Percentiles rank a stretch among this genome's conserved stretches.
Conservation (phyloP, 2,113 vertebrate genomes). For the Silurus glanis region DNA sequence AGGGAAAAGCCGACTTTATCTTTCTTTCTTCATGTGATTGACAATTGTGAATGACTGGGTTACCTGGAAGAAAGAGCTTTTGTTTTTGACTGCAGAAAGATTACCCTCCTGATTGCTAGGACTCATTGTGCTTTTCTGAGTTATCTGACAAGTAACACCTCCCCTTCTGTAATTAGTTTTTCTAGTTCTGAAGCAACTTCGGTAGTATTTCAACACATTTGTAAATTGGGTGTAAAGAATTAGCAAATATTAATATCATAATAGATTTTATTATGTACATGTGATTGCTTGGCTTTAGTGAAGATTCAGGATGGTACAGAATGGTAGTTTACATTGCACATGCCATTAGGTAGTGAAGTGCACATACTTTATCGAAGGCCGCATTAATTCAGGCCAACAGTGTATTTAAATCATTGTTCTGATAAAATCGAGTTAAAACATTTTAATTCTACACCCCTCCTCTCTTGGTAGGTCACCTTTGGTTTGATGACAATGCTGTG, state of each 20-base stretch:
- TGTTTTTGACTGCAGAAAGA: constrained; percentile 36
- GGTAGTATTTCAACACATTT: neutral
- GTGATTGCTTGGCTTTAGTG: neutral
- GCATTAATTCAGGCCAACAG: neutral
- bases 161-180: neutral
- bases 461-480: constrained; percentile 46
- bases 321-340: neutral
- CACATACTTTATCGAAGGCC: neutral
- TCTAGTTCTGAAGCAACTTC: constrained; percentile 12
- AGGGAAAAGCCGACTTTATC: constrained; percentile 27
- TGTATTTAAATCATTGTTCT: constrained; percentile 8
- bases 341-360: neutral
- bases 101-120: constrained; percentile 27
- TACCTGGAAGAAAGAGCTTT: constrained; percentile 44
- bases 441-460: constrained; percentile 8
- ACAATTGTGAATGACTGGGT: constrained; percentile 37
- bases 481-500: constrained; percentile 53
- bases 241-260: neutral
- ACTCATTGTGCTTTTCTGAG: constrained; percentile 24
- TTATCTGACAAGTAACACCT: neutral
- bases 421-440: constrained; percentile 17
- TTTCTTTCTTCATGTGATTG: constrained; percentile 30
- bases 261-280: neutral
- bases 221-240: neutral
- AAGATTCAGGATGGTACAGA: neutral